Evolutionary conservation across 2,113 vertebrate species (phyloP).

Genomic region (Protomyctophum bolini): DNA sequence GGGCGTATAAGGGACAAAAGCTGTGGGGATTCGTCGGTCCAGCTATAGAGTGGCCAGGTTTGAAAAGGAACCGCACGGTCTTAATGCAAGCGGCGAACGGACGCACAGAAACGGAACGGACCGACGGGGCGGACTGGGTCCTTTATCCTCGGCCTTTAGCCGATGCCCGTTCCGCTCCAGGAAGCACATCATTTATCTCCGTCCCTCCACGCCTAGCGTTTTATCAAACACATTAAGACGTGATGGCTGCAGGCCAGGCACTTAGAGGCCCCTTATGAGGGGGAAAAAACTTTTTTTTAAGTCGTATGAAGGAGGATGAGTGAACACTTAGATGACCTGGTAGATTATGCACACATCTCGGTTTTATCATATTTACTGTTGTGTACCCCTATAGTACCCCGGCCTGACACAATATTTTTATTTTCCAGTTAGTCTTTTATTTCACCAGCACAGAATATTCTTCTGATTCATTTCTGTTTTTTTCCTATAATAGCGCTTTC

Average conservation of each 20-base stretch:
- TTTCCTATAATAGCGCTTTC: too few species aligned
- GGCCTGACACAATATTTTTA: too few species aligned
- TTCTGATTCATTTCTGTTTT: too few species aligned
- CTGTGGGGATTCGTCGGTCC: slow-evolving; percentile 60
- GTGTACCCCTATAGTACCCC: too few species aligned
- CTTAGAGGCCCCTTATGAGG: slow-evolving; percentile 51
- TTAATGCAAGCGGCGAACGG: slow-evolving; percentile 67
- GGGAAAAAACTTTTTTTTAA: slow-evolving; percentile 53
- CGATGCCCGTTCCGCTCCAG: slow-evolving; percentile 65
- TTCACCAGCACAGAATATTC: too few species aligned
- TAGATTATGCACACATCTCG: background rate
- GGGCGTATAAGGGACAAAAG: slow-evolving; percentile 65
- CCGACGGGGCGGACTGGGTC: slow-evolving; percentile 53
- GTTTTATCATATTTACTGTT: too few species aligned
- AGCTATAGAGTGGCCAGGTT: slow-evolving; percentile 88
- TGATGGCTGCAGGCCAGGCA: slow-evolving; percentile 61
- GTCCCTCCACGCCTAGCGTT: slow-evolving; percentile 84
- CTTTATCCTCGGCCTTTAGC: slow-evolving; percentile 71
- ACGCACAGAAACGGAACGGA: slow-evolving; percentile 46
- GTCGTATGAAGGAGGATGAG: slow-evolving; percentile 24
- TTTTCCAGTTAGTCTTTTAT: too few species aligned
- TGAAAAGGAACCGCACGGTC: slow-evolving; percentile 78
- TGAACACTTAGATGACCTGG: background rate
- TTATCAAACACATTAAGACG: slow-evolving; percentile 79
- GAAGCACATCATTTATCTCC: slow-evolving; percentile 71